phyloP scores from a whole-genome alignment of 2,888 invertebrate species.

The Salticus scenicus region DNA sequence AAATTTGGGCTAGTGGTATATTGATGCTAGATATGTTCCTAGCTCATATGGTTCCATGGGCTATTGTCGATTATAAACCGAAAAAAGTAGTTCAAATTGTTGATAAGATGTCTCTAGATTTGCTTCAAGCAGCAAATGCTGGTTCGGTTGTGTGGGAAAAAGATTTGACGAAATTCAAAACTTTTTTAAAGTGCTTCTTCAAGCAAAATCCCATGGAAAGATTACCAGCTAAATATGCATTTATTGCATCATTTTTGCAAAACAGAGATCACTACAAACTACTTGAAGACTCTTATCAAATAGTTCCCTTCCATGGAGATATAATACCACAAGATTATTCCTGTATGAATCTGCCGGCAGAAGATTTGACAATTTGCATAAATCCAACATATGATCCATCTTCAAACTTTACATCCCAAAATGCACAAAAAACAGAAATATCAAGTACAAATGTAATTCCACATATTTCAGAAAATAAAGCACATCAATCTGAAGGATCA shows the following conservation, averaged over 20 bases:
- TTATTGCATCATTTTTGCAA: conserved; percentile 14
- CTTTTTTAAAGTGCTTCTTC: conserved; percentile 40
- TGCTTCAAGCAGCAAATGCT: conserved; percentile 26
- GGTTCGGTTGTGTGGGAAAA: neutral
- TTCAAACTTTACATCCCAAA: neutral
- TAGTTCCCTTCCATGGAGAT: neutral
- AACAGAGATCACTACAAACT: neutral
- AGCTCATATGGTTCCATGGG: conserved; percentile 5
- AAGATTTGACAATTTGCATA: too few relatives aligned
- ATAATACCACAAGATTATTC: neutral
- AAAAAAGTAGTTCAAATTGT: neutral
- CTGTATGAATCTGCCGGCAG: neutral
- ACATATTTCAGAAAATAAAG: neutral
- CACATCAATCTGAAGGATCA: too few relatives aligned
- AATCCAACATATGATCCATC: too few relatives aligned
- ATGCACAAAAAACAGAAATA: neutral
- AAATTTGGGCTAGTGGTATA: conserved; percentile 56
- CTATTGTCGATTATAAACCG: neutral
- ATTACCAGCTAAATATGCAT: conserved; percentile 28
- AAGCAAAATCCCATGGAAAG: conserved; percentile 3
- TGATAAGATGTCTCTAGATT: neutral
- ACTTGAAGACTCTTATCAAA: too few relatives aligned
- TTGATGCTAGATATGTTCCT: conserved; percentile 42
- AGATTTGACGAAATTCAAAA: conserved; percentile 5
- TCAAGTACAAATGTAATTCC: neutral